A percentile compares a stretch with the other conserved stretches of the same genome.
phyloP scores from a whole-genome alignment of 2,113 vertebrate genomes.

The Pomatostomus ruficeps region DNA sequence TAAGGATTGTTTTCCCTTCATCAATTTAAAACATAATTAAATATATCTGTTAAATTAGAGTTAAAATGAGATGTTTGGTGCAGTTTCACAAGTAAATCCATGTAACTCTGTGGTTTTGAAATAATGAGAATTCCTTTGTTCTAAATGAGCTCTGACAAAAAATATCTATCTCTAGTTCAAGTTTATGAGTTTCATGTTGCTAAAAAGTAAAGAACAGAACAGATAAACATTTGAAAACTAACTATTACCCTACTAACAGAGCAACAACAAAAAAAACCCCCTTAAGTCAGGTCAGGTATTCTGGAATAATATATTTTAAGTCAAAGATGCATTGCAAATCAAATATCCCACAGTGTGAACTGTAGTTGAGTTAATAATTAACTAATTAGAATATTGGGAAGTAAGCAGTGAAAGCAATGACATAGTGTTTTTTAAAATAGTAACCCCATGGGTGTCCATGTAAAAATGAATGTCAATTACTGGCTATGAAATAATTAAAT shows the following conservation, averaged over 20 bases:
- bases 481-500: background rate
- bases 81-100: background rate
- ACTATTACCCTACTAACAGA: background rate
- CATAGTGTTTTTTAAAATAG: background rate
- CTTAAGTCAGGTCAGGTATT: background rate
- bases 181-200: background rate
- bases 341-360: background rate
- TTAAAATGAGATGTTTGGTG: background rate
- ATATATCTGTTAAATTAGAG: background rate
- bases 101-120: background rate
- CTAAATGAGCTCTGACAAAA: background rate
- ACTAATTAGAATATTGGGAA: background rate
- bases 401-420: background rate
- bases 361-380: background rate
- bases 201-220: background rate
- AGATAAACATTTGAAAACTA: background rate
- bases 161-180: background rate
- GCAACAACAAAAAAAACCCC: background rate
- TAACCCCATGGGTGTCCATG: background rate
- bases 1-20: background rate
- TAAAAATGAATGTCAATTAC: background rate
- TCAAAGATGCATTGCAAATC: background rate
- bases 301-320: background rate
- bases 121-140: background rate
- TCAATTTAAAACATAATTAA: background rate